Evolutionary conservation across 2,888 invertebrate species (phyloP).

Genomic region (Agrotis exclamationis): DNA sequence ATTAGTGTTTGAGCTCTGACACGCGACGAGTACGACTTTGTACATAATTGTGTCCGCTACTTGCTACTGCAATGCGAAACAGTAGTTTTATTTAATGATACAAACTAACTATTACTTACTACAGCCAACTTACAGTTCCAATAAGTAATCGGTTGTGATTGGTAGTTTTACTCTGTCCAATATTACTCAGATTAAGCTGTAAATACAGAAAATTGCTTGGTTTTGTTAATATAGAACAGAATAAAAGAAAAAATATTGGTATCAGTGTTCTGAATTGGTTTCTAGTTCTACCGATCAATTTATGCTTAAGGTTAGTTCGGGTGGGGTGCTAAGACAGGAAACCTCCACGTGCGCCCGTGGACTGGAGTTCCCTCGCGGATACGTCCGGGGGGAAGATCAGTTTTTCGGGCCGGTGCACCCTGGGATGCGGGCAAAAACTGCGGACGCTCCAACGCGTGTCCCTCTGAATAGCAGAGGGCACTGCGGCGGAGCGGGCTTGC

Average conservation of each 20-base stretch:
- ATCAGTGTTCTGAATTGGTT: not conserved
- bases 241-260: not conserved
- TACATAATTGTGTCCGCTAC: conserved; percentile 54
- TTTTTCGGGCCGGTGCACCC: too few relatives aligned
- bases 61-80: conserved; percentile 64
- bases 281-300: not conserved
- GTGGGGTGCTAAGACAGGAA: too few relatives aligned
- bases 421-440: too few relatives aligned
- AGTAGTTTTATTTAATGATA: not conserved
- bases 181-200: not conserved
- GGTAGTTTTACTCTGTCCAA: not conserved
- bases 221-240: not conserved
- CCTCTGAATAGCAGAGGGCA: too few relatives aligned
- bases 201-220: not conserved
- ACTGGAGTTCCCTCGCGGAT: too few relatives aligned
- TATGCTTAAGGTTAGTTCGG: not conserved
- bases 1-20: conserved; percentile 66
- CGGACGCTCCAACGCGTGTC: too few relatives aligned
- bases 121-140: not conserved
- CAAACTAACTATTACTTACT: not conserved
- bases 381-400: too few relatives aligned
- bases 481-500: too few relatives aligned
- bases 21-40: conserved; percentile 66
- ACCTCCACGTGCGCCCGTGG: too few relatives aligned
- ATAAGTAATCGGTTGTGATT: not conserved